Evolutionary conservation across 2,888 invertebrate genomes (phyloP), one percentile per base, ranked within the genome.

Genomic region (Rotaria socialis): DNA sequence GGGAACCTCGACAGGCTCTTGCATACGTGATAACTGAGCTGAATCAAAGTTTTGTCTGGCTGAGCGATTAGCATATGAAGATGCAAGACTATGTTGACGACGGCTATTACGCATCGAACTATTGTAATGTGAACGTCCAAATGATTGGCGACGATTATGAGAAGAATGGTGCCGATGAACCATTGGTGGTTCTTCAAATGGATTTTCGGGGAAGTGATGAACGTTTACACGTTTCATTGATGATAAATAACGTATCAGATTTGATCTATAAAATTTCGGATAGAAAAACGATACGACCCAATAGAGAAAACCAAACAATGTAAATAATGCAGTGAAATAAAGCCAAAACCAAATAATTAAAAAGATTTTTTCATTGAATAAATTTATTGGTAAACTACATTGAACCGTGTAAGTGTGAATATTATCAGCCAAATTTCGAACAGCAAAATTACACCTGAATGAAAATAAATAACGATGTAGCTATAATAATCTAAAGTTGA

Each of bases 361-460:
- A 56, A 86, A 86, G n/a, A 86, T 86, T 80, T 86, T 86, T 67
- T 86, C 86, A 74, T 86, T 86, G 41, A 86, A 86, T 56, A 86
- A 60, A 56, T 86, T 86, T 14, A 86, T 86, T 85, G 88, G 88
- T 41, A 88, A 86, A 24, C 87, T 87, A 86, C 88, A 88, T 84
- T 88, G 88, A n/a, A 88, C 87, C 14, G n/a, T 84, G 85, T 86
- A 85, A 19, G 85, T 75, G 58, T 86, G 86, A n/a, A 86, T 85
- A 80, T 86, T 86, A 75, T 86, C 86, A 19, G 85, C 86, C 24
- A 86, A 24, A 58, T 86, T 85, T 41, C 88, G 85, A 14, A 88
- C 85, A 85, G 87, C 86, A 60, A 88, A 87, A 85, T 88, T 87
- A 84, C 88, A 88, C 86, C 87, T 86, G 16, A 41, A 67, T 16